phyloP scores from a whole-genome alignment of 2,113 vertebrate species.

The Puma concolor region DNA sequence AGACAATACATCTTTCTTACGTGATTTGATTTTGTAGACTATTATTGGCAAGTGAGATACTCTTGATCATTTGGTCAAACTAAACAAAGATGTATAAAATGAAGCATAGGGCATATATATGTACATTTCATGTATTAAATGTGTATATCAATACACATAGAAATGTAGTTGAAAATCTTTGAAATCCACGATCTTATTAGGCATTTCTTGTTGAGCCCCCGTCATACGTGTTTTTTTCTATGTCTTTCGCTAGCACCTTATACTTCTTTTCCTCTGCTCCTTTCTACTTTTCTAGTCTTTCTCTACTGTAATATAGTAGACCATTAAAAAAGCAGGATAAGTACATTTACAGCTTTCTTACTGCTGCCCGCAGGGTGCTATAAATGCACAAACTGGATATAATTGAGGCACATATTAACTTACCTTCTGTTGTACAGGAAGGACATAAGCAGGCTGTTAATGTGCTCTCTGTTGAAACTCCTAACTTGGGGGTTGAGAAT shows the following conservation, averaged over 20 bases:
- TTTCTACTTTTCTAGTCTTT: conserved; percentile 51
- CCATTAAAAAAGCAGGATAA: conserved; percentile 85
- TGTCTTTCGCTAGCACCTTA: neutral
- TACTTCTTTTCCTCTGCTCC: neutral
- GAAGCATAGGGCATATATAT: neutral
- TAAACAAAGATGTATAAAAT: neutral
- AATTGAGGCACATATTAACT: conserved; percentile 95
- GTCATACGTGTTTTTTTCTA: conserved; percentile 72
- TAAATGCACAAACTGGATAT: conserved; percentile 95
- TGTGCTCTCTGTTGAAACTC: conserved; percentile 92
- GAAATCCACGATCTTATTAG: conserved; percentile 58
- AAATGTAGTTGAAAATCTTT: conserved; percentile 1
- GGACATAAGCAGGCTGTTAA: conserved; percentile 92
- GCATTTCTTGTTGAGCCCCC: conserved; percentile 76
- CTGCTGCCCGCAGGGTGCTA: conserved; percentile 88
- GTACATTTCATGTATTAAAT: neutral
- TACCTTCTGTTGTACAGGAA: conserved; percentile 94
- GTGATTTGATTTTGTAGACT: neutral
- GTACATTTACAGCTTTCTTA: conserved; percentile 86
- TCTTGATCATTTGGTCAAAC: neutral
- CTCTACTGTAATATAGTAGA: conserved; percentile 78
- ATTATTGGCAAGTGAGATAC: neutral
- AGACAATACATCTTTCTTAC: neutral
- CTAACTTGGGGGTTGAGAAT: conserved; percentile 93
- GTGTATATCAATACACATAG: neutral